These are phyloP conservation scores for Camelus bactrianus DNA, from an alignment of 2,113 vertebrate species.

Conservation along the genomic window DNA sequence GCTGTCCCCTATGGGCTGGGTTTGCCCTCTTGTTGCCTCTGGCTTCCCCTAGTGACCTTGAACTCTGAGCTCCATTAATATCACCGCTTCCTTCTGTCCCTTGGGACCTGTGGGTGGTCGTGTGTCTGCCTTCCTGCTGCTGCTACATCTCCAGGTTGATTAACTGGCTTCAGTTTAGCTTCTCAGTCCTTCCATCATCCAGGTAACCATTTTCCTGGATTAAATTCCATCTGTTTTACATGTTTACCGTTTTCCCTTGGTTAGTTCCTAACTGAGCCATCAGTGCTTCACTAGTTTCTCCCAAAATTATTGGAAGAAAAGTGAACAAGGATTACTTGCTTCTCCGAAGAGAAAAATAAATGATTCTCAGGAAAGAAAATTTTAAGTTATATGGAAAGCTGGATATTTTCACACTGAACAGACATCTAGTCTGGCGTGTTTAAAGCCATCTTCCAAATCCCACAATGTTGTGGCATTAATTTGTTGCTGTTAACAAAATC, in stretches of 20 bases:
- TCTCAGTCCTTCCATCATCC: neutral
- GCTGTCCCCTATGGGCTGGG: neutral
- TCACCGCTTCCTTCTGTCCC: neutral
- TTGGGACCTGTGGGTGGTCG: neutral
- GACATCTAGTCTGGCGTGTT: neutral
- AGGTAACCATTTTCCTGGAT: neutral
- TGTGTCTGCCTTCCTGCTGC: neutral
- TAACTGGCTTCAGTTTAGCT: neutral
- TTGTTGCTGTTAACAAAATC: slow-evolving; percentile 22
- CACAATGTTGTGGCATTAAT: neutral
- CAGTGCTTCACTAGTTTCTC: slow-evolving; percentile 26
- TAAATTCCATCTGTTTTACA: neutral
- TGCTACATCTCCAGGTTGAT: neutral
- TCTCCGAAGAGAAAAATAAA: slow-evolving; percentile 30
- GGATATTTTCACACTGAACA: neutral
- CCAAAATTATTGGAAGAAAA: slow-evolving; percentile 36
- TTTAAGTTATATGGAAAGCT: neutral
- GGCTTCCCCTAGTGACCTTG: neutral
- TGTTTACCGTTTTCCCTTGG: neutral
- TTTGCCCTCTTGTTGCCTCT: neutral
- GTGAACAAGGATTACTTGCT: neutral
- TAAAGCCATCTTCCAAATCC: slow-evolving; percentile 9
- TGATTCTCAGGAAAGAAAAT: neutral
- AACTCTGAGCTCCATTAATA: neutral
- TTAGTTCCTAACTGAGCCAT: neutral